Evolutionary conservation across 2,888 invertebrate genomes (phyloP).

Genomic region (Neoascia interrupta): DNA sequence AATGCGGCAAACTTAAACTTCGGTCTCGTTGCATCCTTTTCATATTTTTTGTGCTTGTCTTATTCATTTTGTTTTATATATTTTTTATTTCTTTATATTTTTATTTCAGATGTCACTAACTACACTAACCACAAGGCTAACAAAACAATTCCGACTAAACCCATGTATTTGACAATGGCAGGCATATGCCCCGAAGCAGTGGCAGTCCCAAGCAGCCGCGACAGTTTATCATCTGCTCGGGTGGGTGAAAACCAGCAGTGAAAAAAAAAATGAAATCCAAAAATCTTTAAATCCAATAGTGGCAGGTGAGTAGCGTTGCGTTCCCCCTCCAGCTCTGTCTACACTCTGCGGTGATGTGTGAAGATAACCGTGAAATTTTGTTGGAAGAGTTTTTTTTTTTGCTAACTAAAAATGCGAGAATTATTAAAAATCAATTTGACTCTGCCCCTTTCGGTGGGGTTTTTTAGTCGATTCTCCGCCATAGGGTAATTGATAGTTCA

Average conservation of each 20-base stretch:
- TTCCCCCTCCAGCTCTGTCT: no score
- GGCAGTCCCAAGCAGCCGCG: slow-evolving; percentile 11
- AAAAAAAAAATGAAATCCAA: slow-evolving; percentile 10
- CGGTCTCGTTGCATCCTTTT: slow-evolving; percentile 48
- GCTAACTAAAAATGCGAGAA: no score
- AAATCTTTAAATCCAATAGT: slow-evolving; percentile 34
- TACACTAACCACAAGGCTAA: slow-evolving; percentile 42
- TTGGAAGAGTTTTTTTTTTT: no score
- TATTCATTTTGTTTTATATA: slow-evolving; percentile 11
- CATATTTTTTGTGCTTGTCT: slow-evolving; percentile 41
- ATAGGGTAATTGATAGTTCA: no score
- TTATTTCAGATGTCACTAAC: no score
- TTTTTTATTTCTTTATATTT: no score
- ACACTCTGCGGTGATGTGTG: slow-evolving; percentile 27
- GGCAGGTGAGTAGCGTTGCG: not conserved
- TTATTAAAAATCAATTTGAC: no score
- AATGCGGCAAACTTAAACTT: slow-evolving; percentile 53
- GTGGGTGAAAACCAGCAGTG: slow-evolving; percentile 18
- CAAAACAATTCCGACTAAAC: slow-evolving; percentile 51
- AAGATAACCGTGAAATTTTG: slow-evolving; percentile 52
- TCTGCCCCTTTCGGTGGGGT: no score
- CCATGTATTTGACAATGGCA: slow-evolving; percentile 21
- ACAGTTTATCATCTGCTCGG: slow-evolving; percentile 32
- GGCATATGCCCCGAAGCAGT: slow-evolving; percentile 42
- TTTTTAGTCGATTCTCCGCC: no score